Evolutionary conservation across 2,797 vertebrate species (phyloP).

Genomic region (Tamandua tetradactyla): DNA sequence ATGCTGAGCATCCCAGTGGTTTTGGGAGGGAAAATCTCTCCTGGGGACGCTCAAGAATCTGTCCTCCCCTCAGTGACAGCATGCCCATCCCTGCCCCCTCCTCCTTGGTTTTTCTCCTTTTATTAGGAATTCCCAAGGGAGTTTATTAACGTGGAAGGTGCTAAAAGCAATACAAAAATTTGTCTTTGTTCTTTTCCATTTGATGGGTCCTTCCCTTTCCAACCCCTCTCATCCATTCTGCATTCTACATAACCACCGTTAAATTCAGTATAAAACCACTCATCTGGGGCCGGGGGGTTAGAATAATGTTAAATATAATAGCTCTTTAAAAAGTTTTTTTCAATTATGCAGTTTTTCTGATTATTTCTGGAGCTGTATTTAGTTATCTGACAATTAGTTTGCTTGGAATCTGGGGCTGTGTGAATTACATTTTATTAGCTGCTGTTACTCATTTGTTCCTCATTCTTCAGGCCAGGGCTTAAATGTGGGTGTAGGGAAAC

Average conservation of each 20-base stretch:
- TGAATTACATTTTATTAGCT: neutral
- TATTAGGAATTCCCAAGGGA: conserved; percentile 80
- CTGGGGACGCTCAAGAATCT: neutral
- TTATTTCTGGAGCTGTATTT: neutral
- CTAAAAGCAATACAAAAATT: conserved; percentile 80
- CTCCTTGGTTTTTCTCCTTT: conserved; percentile 82
- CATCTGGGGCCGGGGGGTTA: conserved; percentile 92
- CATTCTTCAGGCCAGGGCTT: neutral
- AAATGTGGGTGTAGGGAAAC: rapidly evolving
- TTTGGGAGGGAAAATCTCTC: conserved; percentile 76
- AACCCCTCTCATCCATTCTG: conserved; percentile 79
- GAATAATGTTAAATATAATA: conserved; percentile 88
- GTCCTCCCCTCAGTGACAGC: conserved; percentile 50
- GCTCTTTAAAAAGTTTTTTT: neutral
- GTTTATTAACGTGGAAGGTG: conserved; percentile 79
- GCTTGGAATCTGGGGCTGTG: neutral
- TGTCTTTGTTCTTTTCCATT: conserved; percentile 73
- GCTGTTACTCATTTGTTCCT: neutral
- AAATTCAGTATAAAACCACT: conserved; percentile 96
- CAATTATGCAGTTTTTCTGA: neutral
- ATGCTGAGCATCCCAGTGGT: conserved; percentile 72
- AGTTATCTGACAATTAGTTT: neutral
- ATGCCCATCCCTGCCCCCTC: conserved; percentile 67
- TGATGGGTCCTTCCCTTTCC: conserved; percentile 34
- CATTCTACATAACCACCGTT: conserved; percentile 94